Conservation (phyloP, 1,140 invertebrate genomes). For the Tachypleus tridentatus region DNA sequence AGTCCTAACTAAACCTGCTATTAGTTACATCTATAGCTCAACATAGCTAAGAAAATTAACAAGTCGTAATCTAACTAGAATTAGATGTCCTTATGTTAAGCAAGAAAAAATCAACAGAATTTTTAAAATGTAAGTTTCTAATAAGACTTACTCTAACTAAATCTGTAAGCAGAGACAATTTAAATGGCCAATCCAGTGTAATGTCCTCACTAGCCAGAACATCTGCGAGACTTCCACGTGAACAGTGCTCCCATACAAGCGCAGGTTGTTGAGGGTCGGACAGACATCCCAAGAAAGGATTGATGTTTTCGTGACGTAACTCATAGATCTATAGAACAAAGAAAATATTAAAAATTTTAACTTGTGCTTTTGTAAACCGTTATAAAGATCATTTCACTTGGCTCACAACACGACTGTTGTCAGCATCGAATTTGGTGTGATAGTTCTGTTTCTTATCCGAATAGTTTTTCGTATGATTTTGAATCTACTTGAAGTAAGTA, state of each 20-base stretch:
- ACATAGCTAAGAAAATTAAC: too few relatives aligned
- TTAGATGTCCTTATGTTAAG: too few relatives aligned
- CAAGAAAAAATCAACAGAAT: too few relatives aligned
- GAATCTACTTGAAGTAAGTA: too few relatives aligned
- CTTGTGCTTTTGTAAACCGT: background rate
- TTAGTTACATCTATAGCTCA: too few relatives aligned
- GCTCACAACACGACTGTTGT: conserved; percentile 30
- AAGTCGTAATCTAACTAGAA: too few relatives aligned
- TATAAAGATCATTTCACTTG: conserved; percentile 41
- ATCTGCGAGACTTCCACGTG: conserved; percentile 86
- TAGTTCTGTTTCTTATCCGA: too few relatives aligned
- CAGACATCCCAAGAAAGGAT: conserved; percentile 89
- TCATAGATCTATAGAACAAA: conserved; percentile 49
- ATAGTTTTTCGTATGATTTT: too few relatives aligned
- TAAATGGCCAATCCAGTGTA: conserved; percentile 86
- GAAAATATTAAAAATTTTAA: background rate
- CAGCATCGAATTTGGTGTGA: too few relatives aligned
- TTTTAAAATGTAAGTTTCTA: background rate
- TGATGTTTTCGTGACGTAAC: conserved; percentile 84
- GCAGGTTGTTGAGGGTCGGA: conserved; percentile 72
- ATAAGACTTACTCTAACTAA: conserved; percentile 53
- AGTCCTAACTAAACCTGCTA: too few relatives aligned
- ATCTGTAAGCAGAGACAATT: conserved; percentile 88
- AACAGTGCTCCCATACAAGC: conserved; percentile 86
- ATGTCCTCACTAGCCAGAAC: conserved; percentile 90